Evolutionary conservation across 2,888 invertebrate species (phyloP), one percentile per base, ranked within the genome.

Genomic region (Listrodromus nycthemerus): DNA sequence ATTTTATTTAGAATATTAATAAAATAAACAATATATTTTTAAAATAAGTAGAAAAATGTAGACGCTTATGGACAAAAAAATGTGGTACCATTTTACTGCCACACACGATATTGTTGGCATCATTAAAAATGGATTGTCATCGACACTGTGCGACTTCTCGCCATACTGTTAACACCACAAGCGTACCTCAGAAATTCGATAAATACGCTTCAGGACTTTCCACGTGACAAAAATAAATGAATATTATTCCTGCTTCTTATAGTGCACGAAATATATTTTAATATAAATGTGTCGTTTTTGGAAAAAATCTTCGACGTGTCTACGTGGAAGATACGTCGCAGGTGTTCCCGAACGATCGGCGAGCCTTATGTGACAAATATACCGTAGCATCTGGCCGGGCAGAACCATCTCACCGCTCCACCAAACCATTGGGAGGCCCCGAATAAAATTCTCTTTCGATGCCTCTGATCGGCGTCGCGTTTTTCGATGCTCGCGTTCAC

Each of bases 351-450:
- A 21, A 45, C 30, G 69, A 65, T 65, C 63, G 16, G 33, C 33
- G 19, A 21, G 65, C 41, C 70, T 27, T 63, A 63, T 66, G 48
- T 48, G 70, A 81, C 71, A 81, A 76, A 76, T 82, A 24, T 48
- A 33, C 33, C 58, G 33, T n/a, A 24, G 55, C 45, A 70, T 45
- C 45, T 58, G 50, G 48, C 55, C 61, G 58, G 69, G 41, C 30
- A n/a, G 16, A 41, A 30, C 52, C 33, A 1, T 13, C 65, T 58
- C 19, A 21, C 2, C 41, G 21, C 50, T 30, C 63, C 33, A 21
- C 45, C 37, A 41, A 52, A 30, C 27, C 21, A 37, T 10, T 19
- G 6, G n/a, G 19, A 30, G 8, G 50, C 30, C 58, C 74, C 73
- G 50, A 5, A 83, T 48, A 48, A 50, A 79, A 55, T 80, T 80